phyloP scores from a whole-genome alignment of 2,113 vertebrate genomes.

The Pavo muticus region DNA sequence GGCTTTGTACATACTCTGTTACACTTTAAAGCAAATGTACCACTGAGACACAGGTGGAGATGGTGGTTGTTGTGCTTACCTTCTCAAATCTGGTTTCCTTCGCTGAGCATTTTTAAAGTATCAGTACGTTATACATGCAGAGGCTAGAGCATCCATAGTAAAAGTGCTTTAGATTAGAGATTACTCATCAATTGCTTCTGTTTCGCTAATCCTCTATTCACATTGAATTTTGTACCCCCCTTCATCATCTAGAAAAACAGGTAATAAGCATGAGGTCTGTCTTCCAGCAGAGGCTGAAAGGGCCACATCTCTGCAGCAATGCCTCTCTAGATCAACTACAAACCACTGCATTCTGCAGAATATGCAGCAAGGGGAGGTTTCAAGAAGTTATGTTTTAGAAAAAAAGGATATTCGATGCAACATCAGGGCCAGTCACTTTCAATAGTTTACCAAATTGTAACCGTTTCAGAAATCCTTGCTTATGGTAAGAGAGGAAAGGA shows the following conservation, averaged over 20 bases:
- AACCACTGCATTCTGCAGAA: background rate
- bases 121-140: background rate
- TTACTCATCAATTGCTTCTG: background rate
- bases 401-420: background rate
- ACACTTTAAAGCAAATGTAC: constrained; percentile 14
- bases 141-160: background rate
- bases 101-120: background rate
- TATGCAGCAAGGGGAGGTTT: background rate
- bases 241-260: background rate
- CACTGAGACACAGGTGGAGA: background rate
- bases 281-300: background rate
- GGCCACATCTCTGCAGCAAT: rapidly evolving
- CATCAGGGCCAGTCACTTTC: background rate
- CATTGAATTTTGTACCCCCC: background rate
- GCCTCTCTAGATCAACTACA: background rate
- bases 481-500: background rate
- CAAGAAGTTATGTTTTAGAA: background rate
- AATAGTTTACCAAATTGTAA: background rate
- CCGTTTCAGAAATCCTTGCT: background rate
- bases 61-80: background rate
- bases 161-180: background rate
- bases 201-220: background rate
- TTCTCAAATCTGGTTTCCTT: background rate
- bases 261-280: background rate
- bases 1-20: constrained; percentile 37